These are phyloP conservation scores for Ovibos moschatus DNA, from an alignment of 2,113 vertebrate species.

Conservation along the genomic window DNA sequence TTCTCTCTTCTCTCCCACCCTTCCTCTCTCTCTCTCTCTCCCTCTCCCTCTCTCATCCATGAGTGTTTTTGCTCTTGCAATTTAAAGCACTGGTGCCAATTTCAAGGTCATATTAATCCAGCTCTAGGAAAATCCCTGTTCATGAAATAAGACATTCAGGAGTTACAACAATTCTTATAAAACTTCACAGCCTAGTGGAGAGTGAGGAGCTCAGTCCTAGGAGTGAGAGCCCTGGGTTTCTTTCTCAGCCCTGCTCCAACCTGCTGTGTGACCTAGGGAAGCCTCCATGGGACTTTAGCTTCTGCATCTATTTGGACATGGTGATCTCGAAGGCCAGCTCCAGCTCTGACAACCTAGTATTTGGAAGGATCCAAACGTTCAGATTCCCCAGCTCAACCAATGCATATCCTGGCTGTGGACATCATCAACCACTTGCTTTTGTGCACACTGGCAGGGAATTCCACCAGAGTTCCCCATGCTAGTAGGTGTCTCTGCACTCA, in stretches of 20 bases:
- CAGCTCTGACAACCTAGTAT: not conserved
- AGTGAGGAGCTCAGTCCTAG: not conserved
- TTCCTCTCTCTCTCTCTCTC: not conserved
- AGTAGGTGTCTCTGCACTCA: not conserved
- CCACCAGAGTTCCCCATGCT: not conserved
- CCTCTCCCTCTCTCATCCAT: not conserved
- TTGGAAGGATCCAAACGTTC: not conserved
- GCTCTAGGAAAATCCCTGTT: not conserved
- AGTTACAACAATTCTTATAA: not conserved
- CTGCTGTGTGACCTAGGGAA: not conserved
- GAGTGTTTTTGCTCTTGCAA: not conserved
- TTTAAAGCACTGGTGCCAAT: not conserved
- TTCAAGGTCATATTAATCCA: not conserved
- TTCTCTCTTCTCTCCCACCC: not conserved
- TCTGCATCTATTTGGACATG: not conserved
- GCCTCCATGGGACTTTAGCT: not conserved
- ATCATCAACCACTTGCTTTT: not conserved
- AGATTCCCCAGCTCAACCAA: not conserved
- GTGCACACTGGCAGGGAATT: not conserved
- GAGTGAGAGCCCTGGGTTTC: not conserved
- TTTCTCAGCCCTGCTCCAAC: not conserved
- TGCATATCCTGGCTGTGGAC: not conserved
- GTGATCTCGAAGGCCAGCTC: not conserved
- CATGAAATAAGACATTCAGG: not conserved
- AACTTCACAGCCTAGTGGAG: not conserved